Base-by-base conservation (phyloP, 53 echinoderm and acorn worm species). In the Apostichopus leukothele region DNA sequence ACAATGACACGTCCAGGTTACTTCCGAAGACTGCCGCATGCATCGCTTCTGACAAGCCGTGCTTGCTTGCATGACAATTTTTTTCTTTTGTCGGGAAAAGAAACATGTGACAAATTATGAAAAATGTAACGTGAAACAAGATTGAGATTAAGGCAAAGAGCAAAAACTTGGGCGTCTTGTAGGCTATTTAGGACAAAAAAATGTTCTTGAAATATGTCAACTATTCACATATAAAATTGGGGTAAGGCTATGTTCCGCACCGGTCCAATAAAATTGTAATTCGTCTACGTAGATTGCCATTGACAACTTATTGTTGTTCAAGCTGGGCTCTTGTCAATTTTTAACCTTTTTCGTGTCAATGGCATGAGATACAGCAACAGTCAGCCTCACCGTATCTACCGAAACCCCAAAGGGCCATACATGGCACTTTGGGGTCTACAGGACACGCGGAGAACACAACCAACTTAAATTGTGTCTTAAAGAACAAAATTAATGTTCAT, bases 121-220 rank as follows among this genome's bases (percentile, higher is more conserved):
- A 77, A 39, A 77, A 77, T 50, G 52, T 77, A 77, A 77, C 77
- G 50, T 51, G 52, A 51, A 77, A 51, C 51, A 25, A 10, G 50
- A 10, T 9, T 51, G 7, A 53, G 10, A 51, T n/a, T 79, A 18
- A n/a, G 79, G 51, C 50, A 52, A 79, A 39, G 50, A 50, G 50
- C 77, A 77, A 63, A 63, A 63, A 77, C 52, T 77, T 77, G 51
- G 51, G 77, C 77, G 77, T 77, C 77, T 23, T 39, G 77, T 77
- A 77, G 77, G 77, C 77, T 39, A 77, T 77, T 77, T 77, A 51
- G 12, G 77, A 18, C 77, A 51, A 51, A 1, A 25, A 77, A 77
- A 77, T 77, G 77, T 77, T 77, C 25, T 77, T 50, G 52, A 77
- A 77, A 12, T 77, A 77, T 77, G 77, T 77, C 77, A 77, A 77